These are phyloP conservation scores for Epizoanthus rinbou DNA, from an alignment of 92 coral and sea anemone species.

Conservation along the genomic window DNA sequence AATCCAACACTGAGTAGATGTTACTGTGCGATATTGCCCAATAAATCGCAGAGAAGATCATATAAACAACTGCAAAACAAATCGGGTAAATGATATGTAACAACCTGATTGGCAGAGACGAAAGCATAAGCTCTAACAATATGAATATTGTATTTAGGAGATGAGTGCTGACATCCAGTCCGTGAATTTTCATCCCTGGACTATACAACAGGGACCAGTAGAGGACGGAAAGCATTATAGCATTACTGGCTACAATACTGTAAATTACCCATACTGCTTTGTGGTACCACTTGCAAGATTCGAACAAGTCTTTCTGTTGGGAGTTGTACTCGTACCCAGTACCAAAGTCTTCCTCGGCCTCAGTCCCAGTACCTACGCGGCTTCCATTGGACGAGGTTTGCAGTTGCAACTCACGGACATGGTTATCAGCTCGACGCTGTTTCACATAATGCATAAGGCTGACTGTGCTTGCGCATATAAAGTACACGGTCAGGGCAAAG, in stretches of 20 bases:
- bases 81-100: slow-evolving; percentile 73
- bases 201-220: slow-evolving; percentile 76
- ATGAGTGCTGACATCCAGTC: slow-evolving; percentile 77
- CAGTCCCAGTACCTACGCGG: not conserved
- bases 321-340: slow-evolving; percentile 35
- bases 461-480: slow-evolving; percentile 66
- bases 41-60: slow-evolving; percentile 74
- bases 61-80: slow-evolving; percentile 52
- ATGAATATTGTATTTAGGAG: slow-evolving; percentile 71
- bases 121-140: slow-evolving; percentile 60
- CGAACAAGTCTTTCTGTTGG: slow-evolving; percentile 12
- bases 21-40: slow-evolving; percentile 72
- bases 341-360: not conserved
- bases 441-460: slow-evolving; percentile 47
- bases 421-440: not conserved
- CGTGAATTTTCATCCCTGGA: slow-evolving; percentile 31
- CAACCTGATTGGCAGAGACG: slow-evolving; percentile 70
- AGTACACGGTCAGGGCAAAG: slow-evolving; percentile 58
- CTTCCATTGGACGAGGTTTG: not conserved
- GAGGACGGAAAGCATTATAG: slow-evolving; percentile 55
- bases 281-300: slow-evolving; percentile 74
- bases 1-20: slow-evolving; percentile 70
- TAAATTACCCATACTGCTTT: slow-evolving; percentile 78
- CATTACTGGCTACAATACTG: slow-evolving; percentile 63
- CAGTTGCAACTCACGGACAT: slow-evolving; percentile 25